Percentiles rank a stretch among this genome's conserved stretches.
Evolutionary conservation across 2,113 vertebrate genomes (phyloP).

Genomic region (Eptatretus burgeri): DNA sequence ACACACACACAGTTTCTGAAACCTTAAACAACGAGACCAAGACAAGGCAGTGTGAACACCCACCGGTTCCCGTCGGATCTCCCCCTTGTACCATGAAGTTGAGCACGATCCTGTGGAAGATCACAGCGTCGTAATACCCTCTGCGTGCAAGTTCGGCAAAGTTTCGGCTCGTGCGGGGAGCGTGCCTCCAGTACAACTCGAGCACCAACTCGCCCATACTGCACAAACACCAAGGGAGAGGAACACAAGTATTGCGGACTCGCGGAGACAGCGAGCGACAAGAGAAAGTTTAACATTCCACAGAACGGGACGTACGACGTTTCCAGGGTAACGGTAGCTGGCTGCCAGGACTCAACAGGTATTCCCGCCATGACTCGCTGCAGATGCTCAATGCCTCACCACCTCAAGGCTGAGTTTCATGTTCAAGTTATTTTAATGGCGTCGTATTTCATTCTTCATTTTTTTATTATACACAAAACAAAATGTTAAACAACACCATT

Average conservation of each 20-base stretch:
- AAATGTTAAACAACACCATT: no score
- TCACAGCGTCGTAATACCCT: slow-evolving; percentile 62
- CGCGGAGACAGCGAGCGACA: neutral
- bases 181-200: slow-evolving; percentile 74
- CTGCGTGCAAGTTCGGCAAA: slow-evolving; percentile 56
- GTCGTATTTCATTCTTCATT: no score
- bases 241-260: neutral
- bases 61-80: slow-evolving; percentile 72
- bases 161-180: slow-evolving; percentile 60
- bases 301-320: slow-evolving; percentile 34
- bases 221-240: slow-evolving; percentile 8
- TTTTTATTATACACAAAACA: no score
- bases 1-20: no score
- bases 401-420: no score
- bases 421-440: no score
- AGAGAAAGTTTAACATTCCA: neutral
- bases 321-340: slow-evolving; percentile 37
- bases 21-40: no score
- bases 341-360: slow-evolving; percentile 60
- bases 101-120: slow-evolving; percentile 67
- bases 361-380: slow-evolving; percentile 25
- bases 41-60: no score
- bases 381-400: no score
- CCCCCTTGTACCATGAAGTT: slow-evolving; percentile 92
- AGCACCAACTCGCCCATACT: slow-evolving; percentile 52